Evolutionary conservation across 1,140 invertebrate species (phyloP).

Genomic region (Epicauta chinensis): DNA sequence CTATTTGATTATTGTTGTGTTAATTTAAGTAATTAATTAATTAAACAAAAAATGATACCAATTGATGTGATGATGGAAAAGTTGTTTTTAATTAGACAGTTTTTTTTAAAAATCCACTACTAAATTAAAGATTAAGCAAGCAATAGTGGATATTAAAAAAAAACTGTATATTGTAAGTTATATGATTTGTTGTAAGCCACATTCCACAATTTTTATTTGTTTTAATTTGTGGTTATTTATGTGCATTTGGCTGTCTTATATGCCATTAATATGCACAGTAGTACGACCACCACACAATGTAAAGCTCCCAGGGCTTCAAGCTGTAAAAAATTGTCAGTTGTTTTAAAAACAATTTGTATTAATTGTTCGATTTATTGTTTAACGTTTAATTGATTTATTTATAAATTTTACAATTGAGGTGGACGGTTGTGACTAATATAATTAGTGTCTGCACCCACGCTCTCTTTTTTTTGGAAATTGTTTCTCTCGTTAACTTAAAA

Average conservation of each 20-base stretch:
- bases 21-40: neutral
- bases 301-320: conserved; percentile 32
- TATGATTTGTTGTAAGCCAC: conserved; percentile 1
- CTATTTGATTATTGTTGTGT: neutral
- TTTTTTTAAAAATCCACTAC: neutral
- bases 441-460: too few relatives aligned
- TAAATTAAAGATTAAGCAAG: neutral
- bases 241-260: conserved; percentile 29
- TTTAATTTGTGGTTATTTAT: conserved; percentile 10
- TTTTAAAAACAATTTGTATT: neutral
- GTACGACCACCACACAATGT: conserved; percentile 37
- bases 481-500: too few relatives aligned
- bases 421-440: too few relatives aligned
- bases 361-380: neutral
- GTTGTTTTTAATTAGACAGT: neutral
- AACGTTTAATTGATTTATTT: neutral
- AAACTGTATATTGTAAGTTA: neutral
- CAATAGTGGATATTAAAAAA: neutral
- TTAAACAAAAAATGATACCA: neutral
- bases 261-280: conserved; percentile 28
- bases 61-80: conserved; percentile 24
- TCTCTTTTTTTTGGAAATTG: too few relatives aligned
- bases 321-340: conserved; percentile 29
- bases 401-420: too few relatives aligned
- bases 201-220: conserved; percentile 5